Evolutionary conservation across 2,888 invertebrate genomes (phyloP), one percentile per base, ranked within the genome.

Genomic region (Drosophila barbarae): DNA sequence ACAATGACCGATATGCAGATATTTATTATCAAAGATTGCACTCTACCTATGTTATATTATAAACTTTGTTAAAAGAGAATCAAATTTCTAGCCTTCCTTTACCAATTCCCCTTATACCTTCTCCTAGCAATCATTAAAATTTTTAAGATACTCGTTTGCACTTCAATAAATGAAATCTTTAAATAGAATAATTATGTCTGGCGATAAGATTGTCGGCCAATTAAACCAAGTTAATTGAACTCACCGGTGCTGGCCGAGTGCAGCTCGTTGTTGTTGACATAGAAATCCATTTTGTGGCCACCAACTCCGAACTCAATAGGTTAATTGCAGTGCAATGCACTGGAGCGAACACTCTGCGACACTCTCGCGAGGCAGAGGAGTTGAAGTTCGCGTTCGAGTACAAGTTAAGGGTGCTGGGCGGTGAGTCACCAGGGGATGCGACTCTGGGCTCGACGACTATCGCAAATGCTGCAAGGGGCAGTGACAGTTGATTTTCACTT

Each of bases 261-360:
- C 41, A 68, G 59, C 51, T 39, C 68, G 54, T 70, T 81, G 71
- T 71, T 79, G 61, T 68, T 79, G 21, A 71, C 74, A 72, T 87
- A 87, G 71, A 87, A 87, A 82, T 87, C 87, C 87, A 87, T 87
- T 67, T 65, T 69, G 65, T 42, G 38, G 39, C 28, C 13, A 36
- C 41, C 38, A 50, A 65, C 56, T 54, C 54, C 51, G 28, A 41
- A 36, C 59, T 53, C 49, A 66, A 69, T 67, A 42, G 56, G 66
- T 76, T 74, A 73, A 79, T 73, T 68, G 71, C 65, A 79, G 75
- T 77, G 77, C 77, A 80, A 70, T 77, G 80, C 72, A 71, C 80
- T 63, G 60, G 35, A 46, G 47, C 34, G 26, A 52, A 69, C 64
- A 53, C 66, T 59, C 64, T 59, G 38, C 47, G 63, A 51, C 56